Percentiles rank a stretch among this genome's conserved stretches.
Conservation (phyloP, 2,888 invertebrate species). For the Beris chalybata region DNA sequence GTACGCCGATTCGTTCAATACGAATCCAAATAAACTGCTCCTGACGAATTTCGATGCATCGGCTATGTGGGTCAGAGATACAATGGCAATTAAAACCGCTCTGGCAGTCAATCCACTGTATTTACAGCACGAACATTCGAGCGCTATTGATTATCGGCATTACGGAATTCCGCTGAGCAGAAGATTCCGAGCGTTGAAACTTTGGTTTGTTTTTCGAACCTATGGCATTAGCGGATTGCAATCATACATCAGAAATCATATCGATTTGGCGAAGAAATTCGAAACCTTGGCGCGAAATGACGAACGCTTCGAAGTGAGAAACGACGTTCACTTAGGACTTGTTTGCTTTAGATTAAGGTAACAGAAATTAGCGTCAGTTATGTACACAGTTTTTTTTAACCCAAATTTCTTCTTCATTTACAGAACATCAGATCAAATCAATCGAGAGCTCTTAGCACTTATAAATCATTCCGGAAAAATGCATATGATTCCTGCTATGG, state of each 20-base stretch:
- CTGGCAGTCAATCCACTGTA: conserved; percentile 86
- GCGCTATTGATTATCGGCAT: conserved; percentile 73
- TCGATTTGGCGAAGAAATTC: conserved; percentile 74
- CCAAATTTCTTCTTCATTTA: conserved; percentile 2
- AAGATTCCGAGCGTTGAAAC: conserved; percentile 79
- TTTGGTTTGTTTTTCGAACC: conserved; percentile 84
- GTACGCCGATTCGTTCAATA: conserved; percentile 82
- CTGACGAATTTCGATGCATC: conserved; percentile 85
- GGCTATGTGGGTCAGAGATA: conserved; percentile 79
- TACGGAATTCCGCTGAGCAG: conserved; percentile 87
- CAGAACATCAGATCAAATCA: conserved; percentile 69
- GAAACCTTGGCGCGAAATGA: conserved; percentile 70
- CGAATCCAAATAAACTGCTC: conserved; percentile 87
- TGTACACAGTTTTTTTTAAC: neutral
- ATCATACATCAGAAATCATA: conserved; percentile 80
- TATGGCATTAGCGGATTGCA: conserved; percentile 84
- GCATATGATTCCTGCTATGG: conserved; percentile 83
- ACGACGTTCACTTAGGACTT: conserved; percentile 73
- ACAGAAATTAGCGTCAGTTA: conserved; percentile 28
- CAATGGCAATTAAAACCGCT: conserved; percentile 76
- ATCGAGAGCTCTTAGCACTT: conserved; percentile 73
- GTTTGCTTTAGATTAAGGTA: conserved; percentile 73
- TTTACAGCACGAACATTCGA: conserved; percentile 77
- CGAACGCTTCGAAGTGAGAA: conserved; percentile 73
- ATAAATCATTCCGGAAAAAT: conserved; percentile 82